Base-by-base conservation (phyloP, 2,113 vertebrate genomes). In the Gopherus evgoodei region DNA sequence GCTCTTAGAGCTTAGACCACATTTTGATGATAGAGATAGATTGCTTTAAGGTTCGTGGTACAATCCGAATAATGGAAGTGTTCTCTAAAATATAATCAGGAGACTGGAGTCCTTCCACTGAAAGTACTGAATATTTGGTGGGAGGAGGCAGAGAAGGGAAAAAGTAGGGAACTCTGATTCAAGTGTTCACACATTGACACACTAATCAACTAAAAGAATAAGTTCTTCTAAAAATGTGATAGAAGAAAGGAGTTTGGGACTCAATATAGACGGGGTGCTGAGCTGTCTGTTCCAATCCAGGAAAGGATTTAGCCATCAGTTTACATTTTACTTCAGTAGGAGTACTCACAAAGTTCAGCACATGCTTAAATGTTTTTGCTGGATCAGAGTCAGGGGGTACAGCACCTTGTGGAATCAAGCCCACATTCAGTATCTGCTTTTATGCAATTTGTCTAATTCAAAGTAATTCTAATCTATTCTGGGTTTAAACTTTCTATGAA, bases 61-160 rank as follows among this genome's bases (percentile, higher is more conserved):
- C 90, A 95, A 95, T 86, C 95, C 95, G 89, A 96, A 94, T 81
- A 93, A 88, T 84, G 95, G 94, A 93, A 97, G 95, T 96, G 94
- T 79, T 78, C 29, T 84, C 90, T 81, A 82, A 78, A 97, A 97
- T 93, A 89, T 93, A 90, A 93, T 78, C 92, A 91, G 3, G 93
- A 95, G 95, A 94, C 82, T 6, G 14, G 83, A 81, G 83, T 81
- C 89, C 84, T 91, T 91, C 87, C 53, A 56, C 91, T 90, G 87
- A 94, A 96, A 95, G 65, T 54, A 93, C 65, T 91, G 90, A 83
- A 83, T 91, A 89, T 82, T 94, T 96, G 80, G 12, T 11, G 47
- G 38, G 29, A 35, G 21, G 90, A 92, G 90, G 81, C 25, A 1
- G 69, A 27, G 69, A 76, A 56, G 89, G 8, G 92, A 38, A 89